phyloP scores from a whole-genome alignment of 2,888 invertebrate species.

The Eristalinus aeneus region DNA sequence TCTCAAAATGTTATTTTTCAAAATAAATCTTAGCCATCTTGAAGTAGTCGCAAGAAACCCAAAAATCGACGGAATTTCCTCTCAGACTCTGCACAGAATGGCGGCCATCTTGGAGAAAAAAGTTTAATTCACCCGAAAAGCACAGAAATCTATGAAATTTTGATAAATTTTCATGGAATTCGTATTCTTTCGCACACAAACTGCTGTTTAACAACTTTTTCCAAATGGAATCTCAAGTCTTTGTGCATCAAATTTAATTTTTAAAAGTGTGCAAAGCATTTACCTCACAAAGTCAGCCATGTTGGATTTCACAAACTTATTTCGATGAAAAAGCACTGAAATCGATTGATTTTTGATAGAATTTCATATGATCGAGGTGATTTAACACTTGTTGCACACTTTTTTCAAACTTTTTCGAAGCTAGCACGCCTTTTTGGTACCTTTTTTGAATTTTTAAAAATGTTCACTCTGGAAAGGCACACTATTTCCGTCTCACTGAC shows the following conservation, averaged over 20 bases:
- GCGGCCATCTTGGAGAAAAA: background rate
- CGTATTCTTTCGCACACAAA: background rate
- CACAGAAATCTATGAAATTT: background rate
- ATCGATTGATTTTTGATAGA: background rate
- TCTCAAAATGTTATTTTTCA: too few species aligned
- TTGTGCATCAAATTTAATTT: background rate
- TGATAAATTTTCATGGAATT: background rate
- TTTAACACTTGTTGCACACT: background rate
- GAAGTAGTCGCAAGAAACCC: background rate
- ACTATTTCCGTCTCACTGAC: background rate
- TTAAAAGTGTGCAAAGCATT: background rate
- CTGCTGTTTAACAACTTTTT: background rate
- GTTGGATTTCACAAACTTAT: background rate
- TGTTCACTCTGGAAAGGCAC: background rate
- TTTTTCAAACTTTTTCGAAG: background rate
- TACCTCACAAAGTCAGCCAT: background rate
- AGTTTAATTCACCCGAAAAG: background rate
- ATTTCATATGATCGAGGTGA: background rate
- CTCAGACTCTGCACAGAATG: background rate
- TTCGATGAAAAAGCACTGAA: background rate
- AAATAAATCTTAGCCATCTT: background rate
- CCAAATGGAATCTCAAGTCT: background rate
- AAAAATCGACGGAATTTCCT: background rate
- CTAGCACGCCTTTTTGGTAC: background rate
- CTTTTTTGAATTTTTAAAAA: background rate